phyloP scores from a whole-genome alignment of 2,797 vertebrate genomes.

The Malacoctenus gilli region DNA sequence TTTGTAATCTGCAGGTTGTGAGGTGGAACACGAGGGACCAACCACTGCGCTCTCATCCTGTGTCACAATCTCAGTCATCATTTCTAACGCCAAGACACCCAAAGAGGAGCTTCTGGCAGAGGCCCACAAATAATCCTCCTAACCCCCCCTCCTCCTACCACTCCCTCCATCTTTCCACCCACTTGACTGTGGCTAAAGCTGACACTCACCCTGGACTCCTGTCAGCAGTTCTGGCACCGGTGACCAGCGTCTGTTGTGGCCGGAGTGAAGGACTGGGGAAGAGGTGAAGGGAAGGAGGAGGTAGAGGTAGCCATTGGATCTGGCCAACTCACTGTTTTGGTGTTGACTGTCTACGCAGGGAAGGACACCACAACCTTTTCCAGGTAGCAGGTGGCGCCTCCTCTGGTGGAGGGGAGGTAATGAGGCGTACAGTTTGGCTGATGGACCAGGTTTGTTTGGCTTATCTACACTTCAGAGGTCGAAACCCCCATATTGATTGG shows the following conservation, averaged over 20 bases:
- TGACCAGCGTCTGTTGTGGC: slow-evolving; percentile 53
- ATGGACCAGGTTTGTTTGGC: slow-evolving; percentile 54
- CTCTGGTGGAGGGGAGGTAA: slow-evolving; percentile 58
- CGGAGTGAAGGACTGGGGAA: slow-evolving; percentile 30
- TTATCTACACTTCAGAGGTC: slow-evolving; percentile 57
- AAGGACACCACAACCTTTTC: slow-evolving; percentile 70
- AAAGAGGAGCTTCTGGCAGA: slow-evolving; percentile 66
- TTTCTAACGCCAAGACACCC: slow-evolving; percentile 56
- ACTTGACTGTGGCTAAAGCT: slow-evolving; percentile 73
- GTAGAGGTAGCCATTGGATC: slow-evolving; percentile 17
- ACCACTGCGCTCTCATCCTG: slow-evolving; percentile 46
- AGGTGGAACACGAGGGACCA: slow-evolving; percentile 33
- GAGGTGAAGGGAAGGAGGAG: slow-evolving; percentile 16
- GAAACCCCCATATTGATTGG: slow-evolving; percentile 27
- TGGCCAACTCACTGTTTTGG: slow-evolving; percentile 48
- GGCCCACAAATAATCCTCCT: slow-evolving; percentile 46
- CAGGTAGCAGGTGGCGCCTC: slow-evolving; percentile 67
- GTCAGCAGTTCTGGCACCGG: slow-evolving; percentile 68
- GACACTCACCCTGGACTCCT: slow-evolving; percentile 64
- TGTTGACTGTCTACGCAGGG: slow-evolving; percentile 19
- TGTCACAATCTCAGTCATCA: slow-evolving; percentile 55
- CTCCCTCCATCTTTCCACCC: slow-evolving; percentile 47
- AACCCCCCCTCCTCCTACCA: slow-evolving; percentile 35
- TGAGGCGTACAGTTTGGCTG: slow-evolving; percentile 58
- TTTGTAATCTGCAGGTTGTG: slow-evolving; percentile 57